A percentile compares a stretch with the other conserved stretches of the same genome.
Evolutionary conservation across 2,113 vertebrate genomes (phyloP).

Genomic region (Pelmatolapia mariae): DNA sequence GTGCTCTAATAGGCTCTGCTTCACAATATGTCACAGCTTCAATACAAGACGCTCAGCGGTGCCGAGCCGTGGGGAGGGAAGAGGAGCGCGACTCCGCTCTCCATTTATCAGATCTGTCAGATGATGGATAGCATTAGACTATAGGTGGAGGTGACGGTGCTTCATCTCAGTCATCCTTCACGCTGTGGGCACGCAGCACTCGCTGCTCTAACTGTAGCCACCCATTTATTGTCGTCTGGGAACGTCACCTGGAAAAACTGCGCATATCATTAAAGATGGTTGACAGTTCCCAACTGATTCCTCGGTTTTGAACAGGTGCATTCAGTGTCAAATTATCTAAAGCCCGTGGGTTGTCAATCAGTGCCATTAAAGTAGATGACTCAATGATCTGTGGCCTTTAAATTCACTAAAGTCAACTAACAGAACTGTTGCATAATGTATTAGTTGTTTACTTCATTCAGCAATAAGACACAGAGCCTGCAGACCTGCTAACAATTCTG

Average conservation of each 20-base stretch:
- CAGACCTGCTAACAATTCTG: neutral
- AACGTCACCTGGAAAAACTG: neutral
- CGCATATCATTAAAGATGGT: neutral
- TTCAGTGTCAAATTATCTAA: neutral
- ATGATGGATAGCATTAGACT: slow-evolving; percentile 43
- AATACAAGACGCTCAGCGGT: slow-evolving; percentile 9
- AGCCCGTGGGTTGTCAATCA: neutral
- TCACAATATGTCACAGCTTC: slow-evolving; percentile 53
- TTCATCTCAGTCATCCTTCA: slow-evolving; percentile 53
- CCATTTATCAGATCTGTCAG: slow-evolving; percentile 55
- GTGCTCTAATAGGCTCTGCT: slow-evolving; percentile 51
- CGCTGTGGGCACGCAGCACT: slow-evolving; percentile 6
- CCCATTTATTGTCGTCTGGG: neutral
- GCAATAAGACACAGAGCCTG: neutral
- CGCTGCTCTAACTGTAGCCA: slow-evolving; percentile 2
- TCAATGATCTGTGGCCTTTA: neutral
- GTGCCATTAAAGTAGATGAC: neutral
- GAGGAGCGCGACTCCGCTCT: slow-evolving; percentile 10
- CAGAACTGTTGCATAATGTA: neutral
- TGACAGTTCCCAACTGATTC: neutral
- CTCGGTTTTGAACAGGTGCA: neutral
- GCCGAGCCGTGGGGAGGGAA: slow-evolving; percentile 23
- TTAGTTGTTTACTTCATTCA: neutral
- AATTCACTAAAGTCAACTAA: neutral
- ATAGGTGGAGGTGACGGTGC: slow-evolving; percentile 43